phyloP scores from a whole-genome alignment of 30 jellyfish, hydroid and myxozoan genomes.

The Calvadosia cruxmelitensis region DNA sequence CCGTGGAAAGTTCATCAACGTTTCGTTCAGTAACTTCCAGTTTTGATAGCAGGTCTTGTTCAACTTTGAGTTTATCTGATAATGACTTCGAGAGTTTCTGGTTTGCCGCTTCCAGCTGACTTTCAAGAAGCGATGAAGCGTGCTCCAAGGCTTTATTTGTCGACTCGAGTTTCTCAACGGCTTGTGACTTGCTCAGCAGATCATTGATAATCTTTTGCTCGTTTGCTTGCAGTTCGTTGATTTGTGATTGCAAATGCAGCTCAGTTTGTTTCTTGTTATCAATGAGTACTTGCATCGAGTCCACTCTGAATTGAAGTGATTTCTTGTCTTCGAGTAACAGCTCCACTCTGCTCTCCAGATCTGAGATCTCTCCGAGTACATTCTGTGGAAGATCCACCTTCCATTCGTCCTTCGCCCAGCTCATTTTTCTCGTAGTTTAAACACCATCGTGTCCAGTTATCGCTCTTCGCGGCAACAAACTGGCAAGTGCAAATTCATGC shows the following conservation, averaged over 20 bases:
- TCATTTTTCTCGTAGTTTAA: no score
- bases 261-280: conserved; percentile 28
- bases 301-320: conserved; percentile 44
- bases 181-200: conserved; percentile 8
- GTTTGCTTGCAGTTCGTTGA: conserved; percentile 18
- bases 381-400: conserved; percentile 66
- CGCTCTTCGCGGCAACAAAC: no score
- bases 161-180: conserved; percentile 11
- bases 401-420: conserved; percentile 94
- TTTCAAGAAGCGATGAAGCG: not conserved
- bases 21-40: no score
- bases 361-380: conserved; percentile 31
- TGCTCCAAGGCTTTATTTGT: not conserved
- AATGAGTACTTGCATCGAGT: conserved; percentile 37
- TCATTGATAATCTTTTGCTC: conserved; percentile 3
- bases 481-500: no score
- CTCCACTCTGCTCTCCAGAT: conserved; percentile 60
- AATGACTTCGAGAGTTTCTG: no score
- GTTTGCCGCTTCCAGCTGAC: not conserved
- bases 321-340: conserved; percentile 29
- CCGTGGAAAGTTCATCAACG: no score
- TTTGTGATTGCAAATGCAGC: conserved; percentile 29
- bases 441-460: no score
- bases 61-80: no score
- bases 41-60: no score